Conservation (phyloP, 2,797 vertebrate genomes). For the Scolopax bukidnonensis region DNA sequence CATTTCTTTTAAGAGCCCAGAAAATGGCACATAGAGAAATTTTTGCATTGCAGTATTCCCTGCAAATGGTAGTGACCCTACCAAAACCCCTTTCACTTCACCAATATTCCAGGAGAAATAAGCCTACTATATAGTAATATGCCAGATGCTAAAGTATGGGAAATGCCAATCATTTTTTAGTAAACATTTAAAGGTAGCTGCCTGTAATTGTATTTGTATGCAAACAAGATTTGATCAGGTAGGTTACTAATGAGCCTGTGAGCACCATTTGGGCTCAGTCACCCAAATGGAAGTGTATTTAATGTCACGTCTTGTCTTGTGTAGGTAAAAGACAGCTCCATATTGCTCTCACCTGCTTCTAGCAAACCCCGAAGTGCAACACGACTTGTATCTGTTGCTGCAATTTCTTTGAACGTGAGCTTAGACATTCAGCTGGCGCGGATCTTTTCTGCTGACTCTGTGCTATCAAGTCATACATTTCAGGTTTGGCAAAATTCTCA, state of each 20-base stretch:
- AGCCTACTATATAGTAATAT: not conserved
- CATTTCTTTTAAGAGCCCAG: slow-evolving; percentile 40
- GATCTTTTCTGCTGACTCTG: not conserved
- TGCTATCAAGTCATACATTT: not conserved
- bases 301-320: not conserved
- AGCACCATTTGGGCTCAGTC: not conserved
- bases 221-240: not conserved
- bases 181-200: not conserved
- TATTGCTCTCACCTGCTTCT: not conserved
- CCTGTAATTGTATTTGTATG: not conserved
- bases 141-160: slow-evolving; percentile 14
- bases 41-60: not conserved
- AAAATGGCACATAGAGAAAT: slow-evolving; percentile 27
- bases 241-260: not conserved
- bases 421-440: not conserved
- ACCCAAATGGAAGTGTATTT: not conserved
- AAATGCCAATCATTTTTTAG: not conserved
- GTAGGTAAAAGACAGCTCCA: not conserved
- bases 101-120: not conserved
- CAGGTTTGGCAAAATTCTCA: not conserved
- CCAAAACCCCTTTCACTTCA: not conserved
- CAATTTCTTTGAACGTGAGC: not conserved
- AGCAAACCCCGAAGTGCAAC: not conserved
- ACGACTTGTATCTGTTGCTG: not conserved
- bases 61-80: not conserved